phyloP scores from a whole-genome alignment of 2,113 vertebrate species.

The Columba janthina region DNA sequence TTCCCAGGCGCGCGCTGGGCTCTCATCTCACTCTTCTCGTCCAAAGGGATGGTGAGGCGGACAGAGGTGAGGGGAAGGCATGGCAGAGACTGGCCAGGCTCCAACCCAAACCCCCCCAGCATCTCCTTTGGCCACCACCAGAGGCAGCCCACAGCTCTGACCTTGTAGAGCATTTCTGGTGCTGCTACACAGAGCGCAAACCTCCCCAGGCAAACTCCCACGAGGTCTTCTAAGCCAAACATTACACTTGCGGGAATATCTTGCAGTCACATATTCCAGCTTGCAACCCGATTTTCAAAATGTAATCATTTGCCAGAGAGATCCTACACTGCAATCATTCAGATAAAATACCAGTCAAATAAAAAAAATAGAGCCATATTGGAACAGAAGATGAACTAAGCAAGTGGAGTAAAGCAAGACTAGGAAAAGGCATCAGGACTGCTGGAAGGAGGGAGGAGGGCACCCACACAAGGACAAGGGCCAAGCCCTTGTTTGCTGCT shows the following conservation, averaged over 20 bases:
- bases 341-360: background rate
- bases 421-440: background rate
- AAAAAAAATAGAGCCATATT: background rate
- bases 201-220: background rate
- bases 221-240: background rate
- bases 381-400: background rate
- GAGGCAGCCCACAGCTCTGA: background rate
- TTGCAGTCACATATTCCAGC: background rate
- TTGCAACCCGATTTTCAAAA: background rate
- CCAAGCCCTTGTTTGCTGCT: background rate
- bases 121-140: background rate
- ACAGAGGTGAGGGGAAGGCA: background rate
- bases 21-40: rapidly evolving
- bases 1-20: background rate
- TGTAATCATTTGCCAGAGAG: background rate
- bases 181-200: background rate
- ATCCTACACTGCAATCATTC: background rate
- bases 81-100: background rate
- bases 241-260: background rate
- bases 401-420: background rate
- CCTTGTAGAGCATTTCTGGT: background rate
- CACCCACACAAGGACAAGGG: background rate
- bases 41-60: background rate
- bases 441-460: background rate
- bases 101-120: background rate